Conservation (phyloP, 2,888 invertebrate species). For the Drosophila anomalipes region DNA sequence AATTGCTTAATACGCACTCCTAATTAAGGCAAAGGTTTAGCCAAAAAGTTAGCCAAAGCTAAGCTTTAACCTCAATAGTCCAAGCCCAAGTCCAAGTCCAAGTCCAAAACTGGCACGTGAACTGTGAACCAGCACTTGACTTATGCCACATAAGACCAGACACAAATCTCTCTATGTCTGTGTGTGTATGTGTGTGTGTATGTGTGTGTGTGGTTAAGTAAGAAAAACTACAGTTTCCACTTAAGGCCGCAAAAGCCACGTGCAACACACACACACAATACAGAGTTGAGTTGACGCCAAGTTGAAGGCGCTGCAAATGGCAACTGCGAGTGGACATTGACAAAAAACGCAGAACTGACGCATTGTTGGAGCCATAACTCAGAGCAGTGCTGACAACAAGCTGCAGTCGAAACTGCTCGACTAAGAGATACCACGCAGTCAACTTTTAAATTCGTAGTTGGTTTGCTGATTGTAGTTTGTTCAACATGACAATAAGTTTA, state of each 20-base stretch:
- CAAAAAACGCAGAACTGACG: slow-evolving; percentile 78
- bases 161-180: slow-evolving; percentile 75
- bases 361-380: slow-evolving; percentile 83
- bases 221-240: slow-evolving; percentile 82
- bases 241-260: slow-evolving; percentile 60
- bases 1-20: slow-evolving; percentile 81
- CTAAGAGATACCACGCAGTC: not conserved
- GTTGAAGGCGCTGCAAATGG: slow-evolving; percentile 67
- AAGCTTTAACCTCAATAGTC: slow-evolving; percentile 27
- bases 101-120: slow-evolving; percentile 42
- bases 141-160: slow-evolving; percentile 76
- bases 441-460: not conserved
- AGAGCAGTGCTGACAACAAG: slow-evolving; percentile 52
- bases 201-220: slow-evolving; percentile 66
- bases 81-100: slow-evolving; percentile 4
- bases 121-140: slow-evolving; percentile 76
- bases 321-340: slow-evolving; percentile 80
- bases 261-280: slow-evolving; percentile 39
- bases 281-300: slow-evolving; percentile 26
- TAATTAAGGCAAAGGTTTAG: slow-evolving; percentile 56
- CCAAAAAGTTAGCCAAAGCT: slow-evolving; percentile 20
- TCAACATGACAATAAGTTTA: not conserved
- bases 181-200: slow-evolving; percentile 53
- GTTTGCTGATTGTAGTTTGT: not conserved
- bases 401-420: not conserved